Conservation (phyloP, 2,888 invertebrate species). For the Oxytorus armatus region DNA sequence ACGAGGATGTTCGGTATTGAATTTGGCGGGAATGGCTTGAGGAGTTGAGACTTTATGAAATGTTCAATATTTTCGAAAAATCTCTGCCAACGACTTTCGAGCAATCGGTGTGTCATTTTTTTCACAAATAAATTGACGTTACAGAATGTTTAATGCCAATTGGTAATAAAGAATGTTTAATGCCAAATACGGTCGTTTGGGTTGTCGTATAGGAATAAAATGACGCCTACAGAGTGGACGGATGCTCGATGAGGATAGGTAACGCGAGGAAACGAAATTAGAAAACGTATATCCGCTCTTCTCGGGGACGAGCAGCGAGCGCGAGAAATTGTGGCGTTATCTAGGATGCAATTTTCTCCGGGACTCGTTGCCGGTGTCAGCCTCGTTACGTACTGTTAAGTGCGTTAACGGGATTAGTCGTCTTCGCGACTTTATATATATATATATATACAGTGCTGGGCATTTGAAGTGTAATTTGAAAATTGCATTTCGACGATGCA, state of each 20-base stretch:
- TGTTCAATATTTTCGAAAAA: background rate
- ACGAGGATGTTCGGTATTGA: too few relatives aligned
- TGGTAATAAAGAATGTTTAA: too few relatives aligned
- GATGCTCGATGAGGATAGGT: constrained; percentile 9
- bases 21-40: too few relatives aligned
- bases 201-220: too few relatives aligned
- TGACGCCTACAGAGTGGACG: constrained; percentile 2
- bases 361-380: constrained; percentile 43
- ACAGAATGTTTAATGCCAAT: too few relatives aligned
- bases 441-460: background rate
- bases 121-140: too few relatives aligned
- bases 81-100: too few relatives aligned
- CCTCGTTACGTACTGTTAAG: constrained; percentile 67
- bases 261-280: constrained; percentile 63
- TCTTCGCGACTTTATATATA: constrained; percentile 12
- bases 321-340: constrained; percentile 67
- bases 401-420: constrained; percentile 64
- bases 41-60: too few relatives aligned
- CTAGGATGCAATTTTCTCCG: constrained; percentile 69
- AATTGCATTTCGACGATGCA: too few relatives aligned
- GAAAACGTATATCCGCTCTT: constrained; percentile 68
- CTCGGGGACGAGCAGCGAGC: constrained; percentile 21
- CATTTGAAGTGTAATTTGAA: too few relatives aligned
- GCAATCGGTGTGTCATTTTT: too few relatives aligned
- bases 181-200: too few relatives aligned